Conservation (phyloP, 2,888 invertebrate species). For the Drosophila niveifrons region DNA sequence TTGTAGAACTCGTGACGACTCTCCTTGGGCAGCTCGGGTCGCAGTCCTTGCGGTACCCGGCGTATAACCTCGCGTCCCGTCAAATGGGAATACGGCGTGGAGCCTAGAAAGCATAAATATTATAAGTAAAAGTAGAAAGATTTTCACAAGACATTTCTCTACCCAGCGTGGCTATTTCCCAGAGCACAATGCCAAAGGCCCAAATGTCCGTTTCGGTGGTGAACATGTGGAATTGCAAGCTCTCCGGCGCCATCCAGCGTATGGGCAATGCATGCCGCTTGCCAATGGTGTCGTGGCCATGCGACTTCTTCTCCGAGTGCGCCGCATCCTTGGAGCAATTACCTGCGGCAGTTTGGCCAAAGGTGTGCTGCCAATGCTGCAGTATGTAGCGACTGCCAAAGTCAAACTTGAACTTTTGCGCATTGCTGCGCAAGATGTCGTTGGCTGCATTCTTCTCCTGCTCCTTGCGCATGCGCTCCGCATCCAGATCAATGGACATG, state of each 20-base stretch:
- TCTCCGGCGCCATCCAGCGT: constrained; percentile 94
- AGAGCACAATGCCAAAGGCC: constrained; percentile 94
- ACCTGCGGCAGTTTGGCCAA: constrained; percentile 60
- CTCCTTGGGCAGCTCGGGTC: constrained; percentile 92
- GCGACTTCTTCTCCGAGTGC: constrained; percentile 68
- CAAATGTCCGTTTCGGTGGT: constrained; percentile 94
- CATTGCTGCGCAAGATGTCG: constrained; percentile 77
- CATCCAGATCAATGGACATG: constrained; percentile 90
- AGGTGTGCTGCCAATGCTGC: constrained; percentile 82
- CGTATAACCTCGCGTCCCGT: constrained; percentile 93
- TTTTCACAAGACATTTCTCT: constrained; percentile 8
- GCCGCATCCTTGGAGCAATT: constrained; percentile 63
- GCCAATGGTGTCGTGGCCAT: constrained; percentile 83
- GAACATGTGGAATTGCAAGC: constrained; percentile 91
- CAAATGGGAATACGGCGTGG: constrained; percentile 94
- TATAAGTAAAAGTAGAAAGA: neutral
- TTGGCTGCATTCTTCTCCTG: constrained; percentile 79
- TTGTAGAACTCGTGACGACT: constrained; percentile 90
- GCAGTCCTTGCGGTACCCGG: constrained; percentile 91
- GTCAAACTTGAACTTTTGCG: constrained; percentile 83
- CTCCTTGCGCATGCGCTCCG: constrained; percentile 76
- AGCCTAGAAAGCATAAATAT: constrained; percentile 86
- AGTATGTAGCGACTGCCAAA: constrained; percentile 83
- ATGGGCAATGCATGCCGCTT: constrained; percentile 85
- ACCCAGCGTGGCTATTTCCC: constrained; percentile 95